Evolutionary conservation across 2,888 invertebrate genomes (phyloP).

Genomic region (Drosophila paramelanica): DNA sequence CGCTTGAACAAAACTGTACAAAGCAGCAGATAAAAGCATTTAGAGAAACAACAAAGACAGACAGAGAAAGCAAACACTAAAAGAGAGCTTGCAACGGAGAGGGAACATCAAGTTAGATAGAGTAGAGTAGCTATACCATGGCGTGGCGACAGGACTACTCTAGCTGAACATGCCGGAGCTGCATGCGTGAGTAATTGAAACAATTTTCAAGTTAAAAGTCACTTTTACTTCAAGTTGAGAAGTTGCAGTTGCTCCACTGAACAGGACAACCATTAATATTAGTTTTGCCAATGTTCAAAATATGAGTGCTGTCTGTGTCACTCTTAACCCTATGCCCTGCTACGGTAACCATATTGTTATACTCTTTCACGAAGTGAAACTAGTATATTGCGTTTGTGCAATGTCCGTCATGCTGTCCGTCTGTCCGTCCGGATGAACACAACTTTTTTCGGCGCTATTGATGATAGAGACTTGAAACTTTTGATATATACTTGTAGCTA

Average conservation of each 20-base stretch:
- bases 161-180: background rate
- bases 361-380: no score
- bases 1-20: conserved; percentile 82
- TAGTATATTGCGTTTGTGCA: no score
- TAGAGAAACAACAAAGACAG: conserved; percentile 19
- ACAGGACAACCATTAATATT: background rate
- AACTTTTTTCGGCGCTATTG: no score
- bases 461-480: no score
- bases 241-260: background rate
- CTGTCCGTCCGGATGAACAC: no score
- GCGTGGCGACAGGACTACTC: conserved; percentile 2
- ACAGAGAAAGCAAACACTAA: conserved; percentile 4
- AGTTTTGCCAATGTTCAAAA: background rate
- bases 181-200: conserved; percentile 56
- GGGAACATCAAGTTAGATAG: background rate
- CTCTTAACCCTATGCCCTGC: no score
- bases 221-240: conserved; percentile 21
- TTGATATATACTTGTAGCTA: no score
- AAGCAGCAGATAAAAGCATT: conserved; percentile 70
- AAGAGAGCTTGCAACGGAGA: conserved; percentile 2
- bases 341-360: no score
- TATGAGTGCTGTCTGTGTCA: no score
- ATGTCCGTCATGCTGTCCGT: no score
- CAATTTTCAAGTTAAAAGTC: conserved; percentile 53
- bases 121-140: conserved; percentile 4